Evolutionary conservation across 2,797 vertebrate genomes (phyloP).

Genomic region (Parambassis ranga): DNA sequence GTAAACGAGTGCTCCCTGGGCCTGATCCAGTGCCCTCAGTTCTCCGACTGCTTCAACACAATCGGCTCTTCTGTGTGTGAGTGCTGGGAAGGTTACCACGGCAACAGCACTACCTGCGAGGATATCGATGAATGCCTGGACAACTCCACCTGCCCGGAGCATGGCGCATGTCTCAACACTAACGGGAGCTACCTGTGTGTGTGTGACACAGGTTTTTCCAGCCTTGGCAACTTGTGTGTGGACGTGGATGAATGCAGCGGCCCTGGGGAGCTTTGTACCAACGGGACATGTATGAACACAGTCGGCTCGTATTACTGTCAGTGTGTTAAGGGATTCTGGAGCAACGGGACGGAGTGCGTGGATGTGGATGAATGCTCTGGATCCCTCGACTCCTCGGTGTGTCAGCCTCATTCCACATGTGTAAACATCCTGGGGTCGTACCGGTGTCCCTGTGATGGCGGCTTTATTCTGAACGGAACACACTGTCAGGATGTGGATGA

Average conservation of each 20-base stretch:
- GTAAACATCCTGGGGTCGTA: constrained; percentile 78
- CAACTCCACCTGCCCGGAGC: constrained; percentile 68
- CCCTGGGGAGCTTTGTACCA: constrained; percentile 57
- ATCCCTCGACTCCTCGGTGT: constrained; percentile 61
- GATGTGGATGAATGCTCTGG: constrained; percentile 82
- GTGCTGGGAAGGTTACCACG: constrained; percentile 79
- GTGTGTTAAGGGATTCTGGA: constrained; percentile 78
- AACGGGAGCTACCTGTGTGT: constrained; percentile 73
- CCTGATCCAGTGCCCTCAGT: constrained; percentile 68
- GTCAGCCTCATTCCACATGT: constrained; percentile 73
- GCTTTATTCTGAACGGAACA: constrained; percentile 69
- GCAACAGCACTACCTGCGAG: constrained; percentile 67
- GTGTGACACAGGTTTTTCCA: constrained; percentile 77
- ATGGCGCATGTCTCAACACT: constrained; percentile 80
- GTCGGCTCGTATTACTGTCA: constrained; percentile 80
- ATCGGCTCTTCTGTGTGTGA: constrained; percentile 75
- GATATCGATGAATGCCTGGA: constrained; percentile 81
- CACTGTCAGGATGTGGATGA: constrained; percentile 72
- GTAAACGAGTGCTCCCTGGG: constrained; percentile 65
- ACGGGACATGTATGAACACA: constrained; percentile 79
- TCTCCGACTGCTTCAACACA: constrained; percentile 77
- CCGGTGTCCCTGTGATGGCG: constrained; percentile 75
- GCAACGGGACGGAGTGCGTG: constrained; percentile 72
- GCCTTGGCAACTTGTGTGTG: constrained; percentile 57
- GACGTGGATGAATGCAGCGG: constrained; percentile 80